These are phyloP conservation scores for Rafetus swinhoei DNA, from an alignment of 2,113 vertebrate genomes.

Conservation along the genomic window DNA sequence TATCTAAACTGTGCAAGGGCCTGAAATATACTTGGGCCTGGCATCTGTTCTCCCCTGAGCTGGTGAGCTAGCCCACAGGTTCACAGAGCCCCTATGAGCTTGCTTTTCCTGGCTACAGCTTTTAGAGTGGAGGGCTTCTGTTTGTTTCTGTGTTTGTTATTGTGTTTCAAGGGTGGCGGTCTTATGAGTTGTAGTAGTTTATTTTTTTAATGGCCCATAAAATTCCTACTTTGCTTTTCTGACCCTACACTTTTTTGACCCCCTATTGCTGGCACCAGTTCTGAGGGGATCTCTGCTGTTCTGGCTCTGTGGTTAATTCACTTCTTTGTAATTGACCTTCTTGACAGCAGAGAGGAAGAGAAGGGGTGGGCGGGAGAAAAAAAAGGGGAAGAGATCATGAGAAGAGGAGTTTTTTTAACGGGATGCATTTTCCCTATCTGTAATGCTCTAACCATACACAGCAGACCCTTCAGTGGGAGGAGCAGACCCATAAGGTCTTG, in stretches of 20 bases:
- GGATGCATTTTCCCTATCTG: neutral
- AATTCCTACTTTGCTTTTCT: neutral
- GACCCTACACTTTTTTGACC: neutral
- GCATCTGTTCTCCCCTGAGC: neutral
- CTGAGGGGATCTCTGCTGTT: neutral
- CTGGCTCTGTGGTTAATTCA: fast-evolving
- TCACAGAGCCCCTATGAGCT: neutral
- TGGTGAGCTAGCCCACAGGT: neutral
- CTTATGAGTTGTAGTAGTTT: neutral
- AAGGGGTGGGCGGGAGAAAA: neutral
- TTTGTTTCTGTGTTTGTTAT: neutral
- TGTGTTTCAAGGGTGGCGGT: neutral
- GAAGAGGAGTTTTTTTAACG: neutral
- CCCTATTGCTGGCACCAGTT: neutral
- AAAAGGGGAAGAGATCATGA: neutral
- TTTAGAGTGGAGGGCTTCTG: neutral
- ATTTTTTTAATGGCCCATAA: neutral
- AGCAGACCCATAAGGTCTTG: neutral
- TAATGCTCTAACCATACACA: neutral
- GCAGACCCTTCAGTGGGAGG: neutral
- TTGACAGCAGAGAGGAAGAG: neutral
- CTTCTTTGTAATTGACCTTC: neutral
- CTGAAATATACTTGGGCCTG: neutral
- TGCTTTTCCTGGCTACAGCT: neutral
- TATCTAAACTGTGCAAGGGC: neutral